A percentile compares a stretch with the other conserved stretches of the same genome.
These are phyloP conservation scores for Netelia fuscicornis DNA, from an alignment of 2,888 invertebrate species.

Conservation along the genomic window DNA sequence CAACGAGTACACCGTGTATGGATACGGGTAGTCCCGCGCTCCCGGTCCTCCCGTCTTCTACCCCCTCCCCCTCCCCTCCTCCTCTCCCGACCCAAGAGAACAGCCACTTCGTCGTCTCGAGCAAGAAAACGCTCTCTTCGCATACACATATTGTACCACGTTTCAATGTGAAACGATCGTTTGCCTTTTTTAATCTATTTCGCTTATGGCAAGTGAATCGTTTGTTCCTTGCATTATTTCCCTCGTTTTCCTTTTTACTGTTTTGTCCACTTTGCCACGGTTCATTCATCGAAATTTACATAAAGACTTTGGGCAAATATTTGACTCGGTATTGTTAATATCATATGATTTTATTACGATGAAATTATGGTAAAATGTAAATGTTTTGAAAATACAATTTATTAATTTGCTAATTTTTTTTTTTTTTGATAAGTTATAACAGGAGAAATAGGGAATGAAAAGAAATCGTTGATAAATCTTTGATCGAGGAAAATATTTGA, in stretches of 20 bases:
- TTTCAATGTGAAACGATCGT: constrained; percentile 75
- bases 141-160: constrained; percentile 47
- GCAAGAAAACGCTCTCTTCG: constrained; percentile 45
- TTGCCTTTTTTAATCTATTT: constrained; percentile 82
- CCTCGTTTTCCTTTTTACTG: background rate
- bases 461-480: no score
- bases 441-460: no score
- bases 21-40: constrained; percentile 71
- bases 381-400: background rate
- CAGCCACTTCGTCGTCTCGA: constrained; percentile 33
- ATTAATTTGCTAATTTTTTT: no score
- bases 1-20: constrained; percentile 79
- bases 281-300: constrained; percentile 25
- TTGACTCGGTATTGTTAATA: constrained; percentile 21
- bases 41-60: constrained; percentile 30
- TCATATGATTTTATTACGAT: background rate
- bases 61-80: constrained; percentile 31
- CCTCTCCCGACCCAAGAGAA: constrained; percentile 55
- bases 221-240: constrained; percentile 77
- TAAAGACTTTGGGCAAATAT: constrained; percentile 49
- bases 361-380: background rate
- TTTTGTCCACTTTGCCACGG: constrained; percentile 55
- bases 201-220: constrained; percentile 82
- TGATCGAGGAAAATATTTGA: constrained; percentile 46
- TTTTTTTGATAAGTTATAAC: no score